Percentiles rank a stretch among this genome's conserved stretches.
phyloP scores from a whole-genome alignment of 2,797 vertebrate genomes.

The Ceryle rudis region DNA sequence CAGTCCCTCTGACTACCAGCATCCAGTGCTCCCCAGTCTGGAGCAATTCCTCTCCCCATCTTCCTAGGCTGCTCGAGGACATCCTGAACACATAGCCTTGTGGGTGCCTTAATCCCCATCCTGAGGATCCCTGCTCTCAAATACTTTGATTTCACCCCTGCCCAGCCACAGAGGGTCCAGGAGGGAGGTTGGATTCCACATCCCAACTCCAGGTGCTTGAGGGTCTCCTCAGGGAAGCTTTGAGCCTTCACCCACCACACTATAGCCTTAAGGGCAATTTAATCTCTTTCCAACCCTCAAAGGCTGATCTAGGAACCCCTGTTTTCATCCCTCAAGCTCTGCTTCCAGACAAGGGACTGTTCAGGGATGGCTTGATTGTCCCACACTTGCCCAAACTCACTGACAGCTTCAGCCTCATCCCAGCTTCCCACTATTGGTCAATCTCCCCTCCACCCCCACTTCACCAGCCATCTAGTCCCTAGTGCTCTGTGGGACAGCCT shows the following conservation, averaged over 20 bases:
- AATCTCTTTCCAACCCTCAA: background rate
- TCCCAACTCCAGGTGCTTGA: background rate
- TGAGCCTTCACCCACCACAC: background rate
- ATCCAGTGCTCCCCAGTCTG: background rate
- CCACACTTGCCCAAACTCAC: background rate
- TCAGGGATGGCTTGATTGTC: background rate
- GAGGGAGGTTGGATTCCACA: background rate
- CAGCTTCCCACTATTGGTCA: background rate
- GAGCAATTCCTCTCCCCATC: background rate
- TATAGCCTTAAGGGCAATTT: background rate
- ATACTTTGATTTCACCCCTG: background rate
- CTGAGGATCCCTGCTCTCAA: background rate
- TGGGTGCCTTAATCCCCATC: background rate
- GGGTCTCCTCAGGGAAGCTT: background rate
- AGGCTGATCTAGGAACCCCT: background rate
- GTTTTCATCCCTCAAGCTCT: background rate
- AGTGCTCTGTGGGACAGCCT: background rate
- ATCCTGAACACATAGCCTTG: background rate
- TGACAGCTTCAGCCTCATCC: background rate
- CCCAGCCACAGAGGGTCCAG: background rate
- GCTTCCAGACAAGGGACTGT: background rate
- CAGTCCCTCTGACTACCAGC: background rate
- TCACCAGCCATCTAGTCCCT: background rate
- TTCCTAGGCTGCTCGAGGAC: background rate
- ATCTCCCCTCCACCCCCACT: fast-evolving